Base-by-base conservation (phyloP, 2,888 invertebrate species). In the Panopea generosa region DNA sequence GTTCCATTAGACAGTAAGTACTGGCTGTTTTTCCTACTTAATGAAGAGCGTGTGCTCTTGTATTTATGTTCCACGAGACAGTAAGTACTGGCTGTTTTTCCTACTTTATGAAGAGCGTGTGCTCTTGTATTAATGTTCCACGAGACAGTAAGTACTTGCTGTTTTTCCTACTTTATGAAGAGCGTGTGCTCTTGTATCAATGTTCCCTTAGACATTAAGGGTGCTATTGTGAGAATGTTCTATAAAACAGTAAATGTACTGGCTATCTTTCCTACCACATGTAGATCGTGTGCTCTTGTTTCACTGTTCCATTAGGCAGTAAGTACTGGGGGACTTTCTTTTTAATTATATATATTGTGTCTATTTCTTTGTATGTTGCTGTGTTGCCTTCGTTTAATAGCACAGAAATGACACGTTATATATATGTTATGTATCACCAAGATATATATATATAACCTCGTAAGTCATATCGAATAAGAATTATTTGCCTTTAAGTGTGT, bases 121-220 rank as follows among this genome's bases (percentile, higher is more conserved):
- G 81, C 38, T 74, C 77, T 0, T 81, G 81, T 55, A 74, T 81
- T 0, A 65, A 76, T 53, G 62, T 47, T 22, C 80, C 80, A 4
- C 33, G 49, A 2, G 80, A 80, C 43, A 80, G 80, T 72, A 76
- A 66, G 77, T 33, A 16, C 18, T 18, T 11, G 7, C 16, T 49
- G 49, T 16, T 14, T n/a, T 14, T 49, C 81, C 11, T 71, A 68
- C 40, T 81, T 74, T 43, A 59, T 77, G 7, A 47, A 63, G 4
- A 55, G 67, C 22, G 55, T 77, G 2, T 81, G 81, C 38, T 74
- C 77, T 0, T 81, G 81, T 55, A 74, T 81, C 0, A 65, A 76
- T 53, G 62, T 47, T 22, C 80, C 80, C 1, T 29, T 53, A 2
- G 80, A 80, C 43, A 80, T 75, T 72, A 76, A 66, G 55, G 74